Evolutionary conservation across 2,888 invertebrate species (phyloP), one percentile per base, ranked within the genome.

Genomic region (Dryobotodes eremita): DNA sequence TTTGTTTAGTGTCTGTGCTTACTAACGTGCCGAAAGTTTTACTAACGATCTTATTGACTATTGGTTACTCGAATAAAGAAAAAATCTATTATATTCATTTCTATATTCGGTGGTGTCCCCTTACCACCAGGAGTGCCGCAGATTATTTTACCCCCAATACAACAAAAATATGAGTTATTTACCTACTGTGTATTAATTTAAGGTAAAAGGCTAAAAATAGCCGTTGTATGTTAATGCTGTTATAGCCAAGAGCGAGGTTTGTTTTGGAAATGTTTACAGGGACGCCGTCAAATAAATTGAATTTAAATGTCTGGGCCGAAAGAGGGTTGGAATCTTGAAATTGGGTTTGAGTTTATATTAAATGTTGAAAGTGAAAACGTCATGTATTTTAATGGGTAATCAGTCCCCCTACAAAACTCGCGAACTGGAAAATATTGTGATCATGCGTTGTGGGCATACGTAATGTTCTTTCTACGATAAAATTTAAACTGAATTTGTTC

Each of bases 371-470:
- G 13, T 65, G 31, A 17, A 74, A n/a, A 82, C 62, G 2, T 48
- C 10, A 55, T 36, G 26, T 23, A 48, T 73, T 71, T 81, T 66
- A 55, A 79, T 46, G 15, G 46, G n/a, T 15, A 46, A 77, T 42
- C 23, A 42, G 17, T 10, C 2, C 5, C 17, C 23, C 15, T 15
- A 23, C 17, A n/a, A 6, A 50, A 50, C 15, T n/a, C 1, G 42
- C 42, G 42, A 50, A 71, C 36, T 71, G n/a, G 72, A 3, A 71
- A 71, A 15, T 48, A 3, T 71, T 69, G 8, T 15, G 15, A 31
- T 26, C 5, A n/a, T n/a, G n/a, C n/a, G n/a, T n/a, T n/a, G n/a
- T 1, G 69, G 13, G 20, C 8, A 20, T 26, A 66, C 7, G 10
- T 53, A 8, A 26, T 48, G 13, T 48, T 48, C 20, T 48, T 59